Percentiles rank a stretch among this genome's conserved stretches.
phyloP scores from a whole-genome alignment of 2,113 vertebrate genomes.

The Lepus europaeus region DNA sequence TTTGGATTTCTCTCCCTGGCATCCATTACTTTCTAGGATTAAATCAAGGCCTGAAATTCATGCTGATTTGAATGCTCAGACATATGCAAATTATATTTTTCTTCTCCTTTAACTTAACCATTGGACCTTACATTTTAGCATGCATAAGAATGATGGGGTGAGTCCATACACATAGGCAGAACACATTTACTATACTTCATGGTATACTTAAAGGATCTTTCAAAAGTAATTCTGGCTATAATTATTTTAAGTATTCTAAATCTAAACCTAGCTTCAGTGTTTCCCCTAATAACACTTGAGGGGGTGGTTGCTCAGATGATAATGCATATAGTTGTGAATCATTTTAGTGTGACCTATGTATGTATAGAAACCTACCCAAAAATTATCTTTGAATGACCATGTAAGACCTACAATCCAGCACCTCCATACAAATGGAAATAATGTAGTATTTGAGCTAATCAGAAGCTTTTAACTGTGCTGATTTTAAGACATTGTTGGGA shows the following conservation, averaged over 20 bases:
- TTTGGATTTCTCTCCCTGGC: not conserved
- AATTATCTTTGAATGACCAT: constrained; percentile 12
- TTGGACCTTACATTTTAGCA: constrained; percentile 27
- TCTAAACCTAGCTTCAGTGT: not conserved
- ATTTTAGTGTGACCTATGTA: not conserved
- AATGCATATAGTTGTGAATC: not conserved
- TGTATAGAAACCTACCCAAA: not conserved
- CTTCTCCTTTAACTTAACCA: not conserved
- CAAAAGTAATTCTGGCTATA: constrained; percentile 26
- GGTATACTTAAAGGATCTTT: constrained; percentile 36
- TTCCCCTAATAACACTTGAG: not conserved
- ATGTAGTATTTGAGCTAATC: not conserved
- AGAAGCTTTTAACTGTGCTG: constrained; percentile 45
- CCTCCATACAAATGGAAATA: not conserved
- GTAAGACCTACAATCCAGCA: not conserved
- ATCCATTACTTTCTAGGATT: not conserved
- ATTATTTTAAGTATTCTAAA: constrained; percentile 44
- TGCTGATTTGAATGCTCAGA: not conserved
- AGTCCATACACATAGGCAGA: not conserved
- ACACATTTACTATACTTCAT: not conserved
- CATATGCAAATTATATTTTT: not conserved
- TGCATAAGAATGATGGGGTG: not conserved
- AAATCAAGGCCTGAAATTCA: not conserved
- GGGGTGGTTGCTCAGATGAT: not conserved
- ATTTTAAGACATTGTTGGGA: constrained; percentile 8